phyloP scores from a whole-genome alignment of 2,888 invertebrate species.

The Meiosimyza decipiens region DNA sequence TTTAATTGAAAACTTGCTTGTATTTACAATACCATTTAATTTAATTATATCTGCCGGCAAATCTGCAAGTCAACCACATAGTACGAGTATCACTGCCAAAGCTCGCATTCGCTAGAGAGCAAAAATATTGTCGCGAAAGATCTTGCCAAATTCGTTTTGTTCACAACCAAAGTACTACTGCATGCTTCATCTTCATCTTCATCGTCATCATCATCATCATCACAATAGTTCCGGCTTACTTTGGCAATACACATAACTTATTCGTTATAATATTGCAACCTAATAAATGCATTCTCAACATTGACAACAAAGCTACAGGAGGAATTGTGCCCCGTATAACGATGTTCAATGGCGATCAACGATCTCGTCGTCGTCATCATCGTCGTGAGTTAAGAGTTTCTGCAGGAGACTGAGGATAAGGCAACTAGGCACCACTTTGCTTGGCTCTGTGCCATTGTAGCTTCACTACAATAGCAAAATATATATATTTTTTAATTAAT shows the following conservation, averaged over 20 bases:
- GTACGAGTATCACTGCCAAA: background rate
- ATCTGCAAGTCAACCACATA: background rate
- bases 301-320: constrained; percentile 9
- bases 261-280: constrained; percentile 12
- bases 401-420: background rate
- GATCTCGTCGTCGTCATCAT: constrained; percentile 16
- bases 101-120: too few species aligned
- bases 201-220: background rate
- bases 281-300: constrained; percentile 25
- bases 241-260: constrained; percentile 16
- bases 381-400: constrained; percentile 21
- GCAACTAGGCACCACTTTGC: background rate
- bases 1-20: constrained; percentile 11
- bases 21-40: background rate
- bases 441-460: background rate
- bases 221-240: constrained; percentile 20
- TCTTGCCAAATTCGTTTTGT: constrained; percentile 7
- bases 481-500: constrained; percentile 31
- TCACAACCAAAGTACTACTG: too few species aligned
- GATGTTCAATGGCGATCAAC: background rate
- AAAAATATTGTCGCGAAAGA: constrained; percentile 17
- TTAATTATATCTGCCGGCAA: constrained; percentile 22
- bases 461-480: background rate
- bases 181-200: too few species aligned
- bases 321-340: constrained; percentile 1